Evolutionary conservation across 2,888 invertebrate species (phyloP).

Genomic region (Gerris lacustris): DNA sequence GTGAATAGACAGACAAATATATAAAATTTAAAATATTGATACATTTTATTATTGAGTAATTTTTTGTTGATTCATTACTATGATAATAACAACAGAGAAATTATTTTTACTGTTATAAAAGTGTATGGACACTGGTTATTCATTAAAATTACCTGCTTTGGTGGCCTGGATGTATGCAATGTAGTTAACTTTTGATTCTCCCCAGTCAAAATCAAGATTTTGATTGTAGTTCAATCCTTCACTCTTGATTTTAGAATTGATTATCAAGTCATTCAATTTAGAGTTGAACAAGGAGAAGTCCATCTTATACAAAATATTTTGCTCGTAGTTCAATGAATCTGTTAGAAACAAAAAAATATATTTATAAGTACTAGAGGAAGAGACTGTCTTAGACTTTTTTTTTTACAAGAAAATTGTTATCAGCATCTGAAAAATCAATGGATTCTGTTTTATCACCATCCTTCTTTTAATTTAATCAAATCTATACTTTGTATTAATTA

Average conservation of each 20-base stretch:
- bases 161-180: constrained; percentile 52
- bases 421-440: no score
- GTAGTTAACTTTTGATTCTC: constrained; percentile 56
- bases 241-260: constrained; percentile 44
- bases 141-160: constrained; percentile 43
- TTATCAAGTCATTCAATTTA: constrained; percentile 45
- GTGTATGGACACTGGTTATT: no score
- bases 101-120: no score
- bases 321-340: constrained; percentile 36
- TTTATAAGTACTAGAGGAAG: neutral
- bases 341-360: constrained; percentile 11
- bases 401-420: no score
- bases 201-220: constrained; percentile 57
- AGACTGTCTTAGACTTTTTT: neutral
- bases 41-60: neutral
- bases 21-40: neutral
- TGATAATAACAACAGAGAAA: neutral
- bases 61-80: neutral
- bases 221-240: constrained; percentile 39
- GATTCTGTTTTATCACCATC: no score
- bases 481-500: no score
- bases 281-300: constrained; percentile 22
- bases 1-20: constrained; percentile 35
- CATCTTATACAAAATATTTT: constrained; percentile 12
- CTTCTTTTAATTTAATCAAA: no score